Evolutionary conservation across 35 echinoderm and acorn worm species (phyloP).

Genomic region (Chiridota heheva): DNA sequence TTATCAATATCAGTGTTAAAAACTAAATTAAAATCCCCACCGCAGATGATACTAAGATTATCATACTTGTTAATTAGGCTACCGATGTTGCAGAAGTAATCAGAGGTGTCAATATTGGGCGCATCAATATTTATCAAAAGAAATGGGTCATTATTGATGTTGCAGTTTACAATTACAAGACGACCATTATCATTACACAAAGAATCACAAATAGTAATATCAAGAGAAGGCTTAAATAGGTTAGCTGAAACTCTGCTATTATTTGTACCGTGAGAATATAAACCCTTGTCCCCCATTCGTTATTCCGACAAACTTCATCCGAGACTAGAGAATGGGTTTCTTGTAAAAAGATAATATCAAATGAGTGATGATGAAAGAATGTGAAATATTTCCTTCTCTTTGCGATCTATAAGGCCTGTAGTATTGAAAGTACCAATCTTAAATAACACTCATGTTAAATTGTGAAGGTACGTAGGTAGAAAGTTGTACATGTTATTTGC

Average conservation of each 20-base stretch:
- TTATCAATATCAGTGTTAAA: background rate
- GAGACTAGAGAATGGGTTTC: too few species aligned
- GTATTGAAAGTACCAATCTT: too few species aligned
- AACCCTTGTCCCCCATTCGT: background rate
- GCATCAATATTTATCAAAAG: background rate
- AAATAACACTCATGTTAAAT: too few species aligned
- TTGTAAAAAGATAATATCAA: too few species aligned
- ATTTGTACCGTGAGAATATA: conserved; percentile 6
- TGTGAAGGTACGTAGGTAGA: too few species aligned
- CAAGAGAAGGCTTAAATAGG: background rate
- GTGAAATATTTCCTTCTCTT: background rate
- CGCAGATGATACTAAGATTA: background rate
- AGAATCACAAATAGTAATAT: background rate
- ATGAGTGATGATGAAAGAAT: conserved; percentile 1
- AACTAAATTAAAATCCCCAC: background rate
- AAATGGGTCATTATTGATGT: background rate
- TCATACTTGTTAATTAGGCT: background rate
- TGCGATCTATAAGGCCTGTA: too few species aligned
- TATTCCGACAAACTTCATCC: background rate
- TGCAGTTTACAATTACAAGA: background rate
- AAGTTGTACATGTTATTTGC: too few species aligned
- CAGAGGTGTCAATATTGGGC: background rate
- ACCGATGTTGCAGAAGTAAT: background rate
- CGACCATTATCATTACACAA: background rate
- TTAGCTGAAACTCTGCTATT: background rate